Evolutionary conservation across 2,888 invertebrate genomes (phyloP), one percentile per base, ranked within the genome.

Genomic region (Metellina segmentata): DNA sequence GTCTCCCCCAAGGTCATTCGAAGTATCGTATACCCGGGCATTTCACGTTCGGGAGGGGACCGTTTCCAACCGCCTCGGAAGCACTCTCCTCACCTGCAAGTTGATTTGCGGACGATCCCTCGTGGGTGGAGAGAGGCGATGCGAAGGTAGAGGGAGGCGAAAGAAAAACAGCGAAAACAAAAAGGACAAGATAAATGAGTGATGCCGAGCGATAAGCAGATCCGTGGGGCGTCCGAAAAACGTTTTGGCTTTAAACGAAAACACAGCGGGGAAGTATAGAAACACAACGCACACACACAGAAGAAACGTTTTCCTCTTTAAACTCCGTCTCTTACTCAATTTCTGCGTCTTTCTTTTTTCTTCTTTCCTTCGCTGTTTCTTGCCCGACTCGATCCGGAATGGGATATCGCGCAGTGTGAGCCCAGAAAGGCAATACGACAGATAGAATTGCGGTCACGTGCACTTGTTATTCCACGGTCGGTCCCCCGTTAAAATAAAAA

Each of bases 101-200:
- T 79, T 61, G 34, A 20, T 79, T 79, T 79, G 79, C n/a, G 53
- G 61, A 79, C 79, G 79, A 61, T 34, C 79, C 79, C 79, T 13
- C 34, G 20, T 8, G 20, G 34, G 11, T 5, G 4, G 34, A 4
- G 34, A 34, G 34, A 34, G 1, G 34, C 34, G 34, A 51, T 16
- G 77, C n/a, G 19, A 6, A n/a, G 51, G 49, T 51, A 2, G 77
- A 4, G 1, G 34, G 34, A n/a, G 72, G 72, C 19, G 11, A 52
- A 53, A 83, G 20, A 72, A 83, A 77, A 49, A 49, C 48, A 77
- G 49, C 2, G 16, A 77, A n/a, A 51, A 51, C 13, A 61, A 77
- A 51, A 79, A 72, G 74, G 91, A 87, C 78, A 83, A 92, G 91
- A 92, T 88, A 92, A 92, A 92, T 85, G 91, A 92, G 85, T 79